Conservation (phyloP, 2,113 vertebrate genomes). For the Macquaria australasica region DNA sequence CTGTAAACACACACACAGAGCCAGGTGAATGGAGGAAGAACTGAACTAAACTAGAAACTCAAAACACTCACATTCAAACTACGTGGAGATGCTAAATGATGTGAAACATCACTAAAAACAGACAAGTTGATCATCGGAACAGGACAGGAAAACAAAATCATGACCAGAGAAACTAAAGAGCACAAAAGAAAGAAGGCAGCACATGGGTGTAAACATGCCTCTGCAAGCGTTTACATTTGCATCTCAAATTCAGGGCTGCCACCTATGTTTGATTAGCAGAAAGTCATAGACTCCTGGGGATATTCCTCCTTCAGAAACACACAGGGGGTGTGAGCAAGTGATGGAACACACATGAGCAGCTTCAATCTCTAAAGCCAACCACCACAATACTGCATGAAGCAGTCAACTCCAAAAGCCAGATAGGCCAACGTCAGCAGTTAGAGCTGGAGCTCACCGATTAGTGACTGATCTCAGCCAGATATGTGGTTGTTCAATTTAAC, state of each 20-base stretch:
- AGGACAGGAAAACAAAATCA: slow-evolving; percentile 20
- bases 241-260: slow-evolving; percentile 76
- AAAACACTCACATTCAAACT: slow-evolving; percentile 4
- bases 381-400: slow-evolving; percentile 38
- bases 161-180: slow-evolving; percentile 13
- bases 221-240: slow-evolving; percentile 77
- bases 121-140: slow-evolving; percentile 5
- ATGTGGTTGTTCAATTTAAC: slow-evolving; percentile 7
- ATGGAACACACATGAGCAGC: slow-evolving; percentile 64
- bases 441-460: slow-evolving; percentile 25
- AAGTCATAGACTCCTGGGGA: slow-evolving; percentile 86
- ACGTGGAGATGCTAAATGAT: slow-evolving; percentile 26
- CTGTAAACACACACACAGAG: slow-evolving; percentile 2
- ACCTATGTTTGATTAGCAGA: slow-evolving; percentile 86
- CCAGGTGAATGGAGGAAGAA: neutral
- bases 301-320: slow-evolving; percentile 70
- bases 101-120: slow-evolving; percentile 23
- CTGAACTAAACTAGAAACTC: neutral
- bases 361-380: slow-evolving; percentile 72
- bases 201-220: slow-evolving; percentile 3
- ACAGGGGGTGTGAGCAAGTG: slow-evolving; percentile 50
- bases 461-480: slow-evolving; percentile 32
- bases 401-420: slow-evolving; percentile 51
- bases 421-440: slow-evolving; percentile 36
- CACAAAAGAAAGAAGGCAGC: neutral